Base-by-base conservation (phyloP, 1,140 invertebrate species). In the Panagrolaimus sp. region DNA sequence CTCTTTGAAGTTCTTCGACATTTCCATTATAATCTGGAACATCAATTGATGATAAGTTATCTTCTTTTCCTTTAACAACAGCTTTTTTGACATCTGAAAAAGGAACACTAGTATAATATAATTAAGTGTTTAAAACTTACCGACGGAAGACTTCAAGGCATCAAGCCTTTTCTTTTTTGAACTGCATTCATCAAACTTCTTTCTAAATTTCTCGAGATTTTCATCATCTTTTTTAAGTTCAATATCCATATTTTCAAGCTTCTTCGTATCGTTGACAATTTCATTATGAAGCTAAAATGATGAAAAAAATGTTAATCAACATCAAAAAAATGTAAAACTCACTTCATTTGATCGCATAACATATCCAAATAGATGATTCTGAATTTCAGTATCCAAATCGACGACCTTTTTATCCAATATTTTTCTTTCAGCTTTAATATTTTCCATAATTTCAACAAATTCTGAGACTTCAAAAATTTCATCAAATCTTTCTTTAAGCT, bases 401-500 rank as follows among this genome's bases (percentile, higher is more conserved):
- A 68, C 63, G n/a, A 71, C 9, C 10, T 65, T 71, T 15, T 66
- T 62, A 14, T 26, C 26, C 63, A 72, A 66, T 58, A 32, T 10
- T 17, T 44, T 26, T 24, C 43, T 47, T 14, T 21, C 7, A 38
- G 8, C 91, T 63, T 88, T 88, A 1, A 95, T 88, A 10, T 85
- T 85, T 62, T 97, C 92, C 67, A 96, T 86, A 69, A 91, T 93
- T 84, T 94, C 95, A 66, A 94, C 93, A 81, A 94, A 98, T 79
- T 90, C 89, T 6, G 89, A 89, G 3, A 94, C 90, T 76, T 94
- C 93, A 87, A 99, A 98, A 70, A 99, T 98, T 58, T 92, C 92
- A 89, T 99, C 96, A 87, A 99, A 98, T 75, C 90, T 90, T 65
- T 92, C 89, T 83, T 98, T 99, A 0, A 99, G 86, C 80, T 90